Conservation (phyloP, 2,797 vertebrate species). For the Lepus oiostolus region DNA sequence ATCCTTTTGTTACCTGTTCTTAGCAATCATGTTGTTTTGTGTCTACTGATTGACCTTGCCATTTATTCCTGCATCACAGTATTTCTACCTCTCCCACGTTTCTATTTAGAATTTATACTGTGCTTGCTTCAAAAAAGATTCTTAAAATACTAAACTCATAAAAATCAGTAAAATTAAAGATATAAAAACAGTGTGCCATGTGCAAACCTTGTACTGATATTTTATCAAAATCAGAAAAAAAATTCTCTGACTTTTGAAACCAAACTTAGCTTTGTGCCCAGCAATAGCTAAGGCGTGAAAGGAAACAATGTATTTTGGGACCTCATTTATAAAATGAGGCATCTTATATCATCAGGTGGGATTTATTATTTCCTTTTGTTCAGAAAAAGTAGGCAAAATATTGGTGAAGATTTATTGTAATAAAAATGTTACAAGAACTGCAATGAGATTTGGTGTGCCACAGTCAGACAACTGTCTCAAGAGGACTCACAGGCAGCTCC, state of each 20-base stretch:
- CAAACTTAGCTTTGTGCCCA: conserved; percentile 39
- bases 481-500: not conserved
- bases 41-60: not conserved
- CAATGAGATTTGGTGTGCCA: conserved; percentile 7
- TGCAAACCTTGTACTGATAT: not conserved
- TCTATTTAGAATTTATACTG: conserved; percentile 13
- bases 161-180: conserved; percentile 56
- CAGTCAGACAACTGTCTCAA: not conserved
- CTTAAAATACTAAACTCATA: conserved; percentile 20
- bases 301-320: not conserved
- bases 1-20: conserved; percentile 43
- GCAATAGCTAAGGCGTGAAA: conserved; percentile 1
- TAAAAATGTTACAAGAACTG: conserved; percentile 42
- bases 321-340: not conserved
- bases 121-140: not conserved
- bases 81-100: not conserved
- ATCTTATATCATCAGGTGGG: not conserved
- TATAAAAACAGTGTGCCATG: not conserved
- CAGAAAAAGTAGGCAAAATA: not conserved
- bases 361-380: conserved; percentile 60
- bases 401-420: conserved; percentile 40
- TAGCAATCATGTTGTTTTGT: not conserved
- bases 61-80: not conserved
- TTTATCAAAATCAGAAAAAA: conserved; percentile 29
- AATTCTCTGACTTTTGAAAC: conserved; percentile 9